phyloP scores from a whole-genome alignment of 2,888 invertebrate genomes.

The Ormyrus thymus region DNA sequence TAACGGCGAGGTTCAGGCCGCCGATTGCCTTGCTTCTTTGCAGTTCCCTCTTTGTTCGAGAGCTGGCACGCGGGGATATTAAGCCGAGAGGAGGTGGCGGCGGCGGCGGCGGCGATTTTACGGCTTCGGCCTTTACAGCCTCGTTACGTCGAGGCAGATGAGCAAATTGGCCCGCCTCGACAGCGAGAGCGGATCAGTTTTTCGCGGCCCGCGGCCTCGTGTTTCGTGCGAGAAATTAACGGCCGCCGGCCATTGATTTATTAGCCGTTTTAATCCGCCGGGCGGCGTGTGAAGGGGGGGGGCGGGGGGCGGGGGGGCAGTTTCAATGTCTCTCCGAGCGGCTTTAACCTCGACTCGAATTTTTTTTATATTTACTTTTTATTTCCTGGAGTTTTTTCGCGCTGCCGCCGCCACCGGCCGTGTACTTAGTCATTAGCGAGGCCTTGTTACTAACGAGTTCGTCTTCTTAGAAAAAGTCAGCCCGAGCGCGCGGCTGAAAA shows the following conservation, averaged over 20 bases:
- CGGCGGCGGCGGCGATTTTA: not conserved
- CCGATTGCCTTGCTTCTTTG: not conserved
- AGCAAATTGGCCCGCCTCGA: not conserved
- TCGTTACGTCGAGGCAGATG: slow-evolving; percentile 9
- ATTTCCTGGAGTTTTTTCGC: not conserved
- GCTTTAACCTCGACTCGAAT: slow-evolving; percentile 9
- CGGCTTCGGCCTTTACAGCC: slow-evolving; percentile 10
- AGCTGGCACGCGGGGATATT: not conserved
- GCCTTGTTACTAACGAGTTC: slow-evolving; percentile 57
- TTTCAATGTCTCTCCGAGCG: not conserved
- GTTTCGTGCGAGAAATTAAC: too few relatives aligned
- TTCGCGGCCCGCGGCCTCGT: too few relatives aligned
- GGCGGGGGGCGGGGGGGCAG: too few relatives aligned
- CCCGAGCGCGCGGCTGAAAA: not conserved
- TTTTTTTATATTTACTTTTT: not conserved
- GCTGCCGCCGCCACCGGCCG: not conserved
- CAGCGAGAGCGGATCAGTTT: too few relatives aligned
- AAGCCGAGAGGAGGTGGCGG: not conserved
- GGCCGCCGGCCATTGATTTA: too few relatives aligned
- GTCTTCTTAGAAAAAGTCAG: slow-evolving; percentile 26
- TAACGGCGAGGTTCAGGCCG: too few relatives aligned
- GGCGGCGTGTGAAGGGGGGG: too few relatives aligned
- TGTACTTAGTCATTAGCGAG: slow-evolving; percentile 60
- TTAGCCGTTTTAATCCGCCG: too few relatives aligned
- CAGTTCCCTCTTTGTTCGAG: not conserved